phyloP scores from a whole-genome alignment of 1,140 invertebrate species.

The Schlechtendalia chinensis region DNA sequence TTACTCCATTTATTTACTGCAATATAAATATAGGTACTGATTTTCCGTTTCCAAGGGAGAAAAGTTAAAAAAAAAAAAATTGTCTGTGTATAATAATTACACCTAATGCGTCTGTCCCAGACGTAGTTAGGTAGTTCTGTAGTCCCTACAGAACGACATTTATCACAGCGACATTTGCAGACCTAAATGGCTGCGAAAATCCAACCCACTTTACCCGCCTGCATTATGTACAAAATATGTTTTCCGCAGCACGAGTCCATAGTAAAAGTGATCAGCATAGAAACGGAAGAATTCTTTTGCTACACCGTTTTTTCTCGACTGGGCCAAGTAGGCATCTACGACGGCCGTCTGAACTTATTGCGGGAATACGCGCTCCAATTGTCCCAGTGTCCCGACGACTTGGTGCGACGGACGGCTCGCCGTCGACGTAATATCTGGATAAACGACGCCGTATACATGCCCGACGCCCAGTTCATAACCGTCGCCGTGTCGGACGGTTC shows the following conservation, averaged over 20 bases:
- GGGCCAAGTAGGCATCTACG: slow-evolving; percentile 61
- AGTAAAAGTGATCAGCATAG: slow-evolving; percentile 60
- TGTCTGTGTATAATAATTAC: too few relatives aligned
- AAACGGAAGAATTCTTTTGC: slow-evolving; percentile 60
- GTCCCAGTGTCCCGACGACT: slow-evolving; percentile 23
- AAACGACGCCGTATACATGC: slow-evolving; percentile 61
- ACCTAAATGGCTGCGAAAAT: too few relatives aligned
- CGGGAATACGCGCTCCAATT: slow-evolving; percentile 57
- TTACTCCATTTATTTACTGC: too few relatives aligned
- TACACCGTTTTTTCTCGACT: slow-evolving; percentile 60
- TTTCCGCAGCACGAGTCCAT: slow-evolving; percentile 60
- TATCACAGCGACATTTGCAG: too few relatives aligned
- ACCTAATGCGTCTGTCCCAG: too few relatives aligned
- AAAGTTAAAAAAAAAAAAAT: too few relatives aligned
- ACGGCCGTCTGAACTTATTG: slow-evolving; percentile 58
- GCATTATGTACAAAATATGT: neutral
- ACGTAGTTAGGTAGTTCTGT: too few relatives aligned
- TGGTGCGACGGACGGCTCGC: slow-evolving; percentile 2
- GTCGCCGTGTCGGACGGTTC: slow-evolving; percentile 60
- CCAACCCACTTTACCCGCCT: too few relatives aligned
- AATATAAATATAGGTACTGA: too few relatives aligned
- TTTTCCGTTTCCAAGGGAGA: too few relatives aligned
- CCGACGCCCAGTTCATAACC: slow-evolving; percentile 58
- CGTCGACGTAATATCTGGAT: slow-evolving; percentile 57
- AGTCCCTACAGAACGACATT: too few relatives aligned